These are phyloP conservation scores for Brachyistius frenatus DNA, from an alignment of 2,113 vertebrate species.

Conservation along the genomic window DNA sequence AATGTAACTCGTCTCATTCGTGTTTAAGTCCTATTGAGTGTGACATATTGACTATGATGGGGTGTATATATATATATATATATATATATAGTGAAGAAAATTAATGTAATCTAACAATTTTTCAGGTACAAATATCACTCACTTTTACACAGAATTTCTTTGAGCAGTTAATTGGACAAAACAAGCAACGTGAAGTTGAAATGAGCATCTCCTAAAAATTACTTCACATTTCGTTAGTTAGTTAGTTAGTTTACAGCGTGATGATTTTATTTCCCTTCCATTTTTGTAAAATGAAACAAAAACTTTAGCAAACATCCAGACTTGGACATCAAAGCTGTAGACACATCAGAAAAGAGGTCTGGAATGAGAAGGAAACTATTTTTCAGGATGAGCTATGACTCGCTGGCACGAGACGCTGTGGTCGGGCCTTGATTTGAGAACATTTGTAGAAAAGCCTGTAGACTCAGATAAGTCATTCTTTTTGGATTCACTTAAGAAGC, in stretches of 20 bases:
- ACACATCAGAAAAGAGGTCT: not conserved
- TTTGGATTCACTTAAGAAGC: slow-evolving; percentile 57
- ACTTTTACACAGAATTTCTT: too few relatives aligned
- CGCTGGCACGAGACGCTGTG: slow-evolving; percentile 31
- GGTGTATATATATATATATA: too few relatives aligned
- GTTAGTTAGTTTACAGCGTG: not conserved
- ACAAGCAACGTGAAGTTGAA: too few relatives aligned
- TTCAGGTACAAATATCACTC: too few relatives aligned
- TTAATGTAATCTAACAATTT: too few relatives aligned
- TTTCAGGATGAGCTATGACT: slow-evolving; percentile 41
- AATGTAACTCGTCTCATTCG: too few relatives aligned
- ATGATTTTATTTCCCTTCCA: not conserved
- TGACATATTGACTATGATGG: too few relatives aligned
- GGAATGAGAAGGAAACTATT: slow-evolving; percentile 20
- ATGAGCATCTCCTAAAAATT: too few relatives aligned
- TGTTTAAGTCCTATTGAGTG: too few relatives aligned
- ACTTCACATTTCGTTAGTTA: too few relatives aligned
- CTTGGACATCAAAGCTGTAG: not conserved
- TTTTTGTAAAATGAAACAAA: not conserved
- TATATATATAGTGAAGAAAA: too few relatives aligned
- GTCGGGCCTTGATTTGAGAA: slow-evolving; percentile 51
- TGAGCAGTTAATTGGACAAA: too few relatives aligned
- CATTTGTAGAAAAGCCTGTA: slow-evolving; percentile 50
- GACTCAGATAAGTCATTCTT: slow-evolving; percentile 60
- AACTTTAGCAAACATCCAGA: not conserved